Evolutionary conservation across 2,113 vertebrate genomes (phyloP).

Genomic region (Aspidoscelis tigris): DNA sequence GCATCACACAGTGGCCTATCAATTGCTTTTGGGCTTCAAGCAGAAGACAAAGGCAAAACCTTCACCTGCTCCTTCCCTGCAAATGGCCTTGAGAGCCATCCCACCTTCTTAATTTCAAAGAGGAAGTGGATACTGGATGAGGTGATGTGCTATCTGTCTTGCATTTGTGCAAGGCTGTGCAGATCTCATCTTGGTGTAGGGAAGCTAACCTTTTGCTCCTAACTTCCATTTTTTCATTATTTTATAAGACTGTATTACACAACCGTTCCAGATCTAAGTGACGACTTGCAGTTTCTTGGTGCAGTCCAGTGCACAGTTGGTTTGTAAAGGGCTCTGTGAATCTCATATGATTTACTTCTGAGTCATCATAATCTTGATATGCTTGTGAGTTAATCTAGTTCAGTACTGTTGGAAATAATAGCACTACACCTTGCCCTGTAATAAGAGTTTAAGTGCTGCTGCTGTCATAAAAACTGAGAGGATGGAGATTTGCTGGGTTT

Average conservation of each 20-base stretch:
- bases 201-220: not conserved
- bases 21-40: too few relatives aligned
- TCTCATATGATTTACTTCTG: not conserved
- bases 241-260: too few relatives aligned
- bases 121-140: too few relatives aligned
- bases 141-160: too few relatives aligned
- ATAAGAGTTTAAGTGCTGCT: not conserved
- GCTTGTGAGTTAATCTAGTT: not conserved
- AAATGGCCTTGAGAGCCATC: too few relatives aligned
- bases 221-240: not conserved
- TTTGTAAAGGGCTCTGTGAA: not conserved
- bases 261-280: not conserved
- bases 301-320: not conserved
- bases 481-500: not conserved
- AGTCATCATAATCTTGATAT: not conserved
- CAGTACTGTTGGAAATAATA: not conserved
- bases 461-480: not conserved
- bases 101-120: too few relatives aligned
- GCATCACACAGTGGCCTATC: too few relatives aligned
- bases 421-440: not conserved
- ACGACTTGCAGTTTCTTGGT: not conserved
- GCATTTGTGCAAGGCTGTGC: not conserved
- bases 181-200: not conserved
- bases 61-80: too few relatives aligned
- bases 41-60: too few relatives aligned